A percentile compares a stretch with the other conserved stretches of the same genome.
Conservation (phyloP, 2,888 invertebrate genomes). For the Mechanitis messenoides region DNA sequence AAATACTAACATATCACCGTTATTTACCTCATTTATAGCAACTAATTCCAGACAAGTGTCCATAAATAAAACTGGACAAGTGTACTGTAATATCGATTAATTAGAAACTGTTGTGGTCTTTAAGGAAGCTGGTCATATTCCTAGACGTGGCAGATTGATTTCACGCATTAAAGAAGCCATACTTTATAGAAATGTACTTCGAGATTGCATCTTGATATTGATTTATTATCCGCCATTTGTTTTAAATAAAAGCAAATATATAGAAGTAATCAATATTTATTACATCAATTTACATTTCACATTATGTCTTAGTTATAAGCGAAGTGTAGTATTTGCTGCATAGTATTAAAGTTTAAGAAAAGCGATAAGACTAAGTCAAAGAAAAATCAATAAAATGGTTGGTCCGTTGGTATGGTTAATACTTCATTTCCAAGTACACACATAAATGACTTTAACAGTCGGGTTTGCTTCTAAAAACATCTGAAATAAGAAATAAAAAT, state of each 20-base stretch:
- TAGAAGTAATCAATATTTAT: too few relatives aligned
- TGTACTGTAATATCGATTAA: constrained; percentile 28
- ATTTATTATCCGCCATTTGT: too few relatives aligned
- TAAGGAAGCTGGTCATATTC: constrained; percentile 23
- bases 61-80: constrained; percentile 23
- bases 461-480: constrained; percentile 20
- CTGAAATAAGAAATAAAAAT: constrained; percentile 35
- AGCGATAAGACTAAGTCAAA: not conserved
- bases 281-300: too few relatives aligned
- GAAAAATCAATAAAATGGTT: constrained; percentile 6
- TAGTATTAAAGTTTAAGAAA: too few relatives aligned
- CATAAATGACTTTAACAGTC: constrained; percentile 19
- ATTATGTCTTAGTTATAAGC: too few relatives aligned
- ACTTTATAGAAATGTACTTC: constrained; percentile 1
- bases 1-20: not conserved
- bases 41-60: not conserved
- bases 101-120: constrained; percentile 32
- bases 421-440: constrained; percentile 18
- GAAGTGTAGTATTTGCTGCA: too few relatives aligned
- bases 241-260: too few relatives aligned
- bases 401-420: constrained; percentile 16
- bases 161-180: constrained; percentile 8
- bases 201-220: too few relatives aligned
- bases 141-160: constrained; percentile 16
- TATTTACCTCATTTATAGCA: not conserved